phyloP scores from a whole-genome alignment of 2,797 vertebrate genomes.

The Salmo trutta region DNA sequence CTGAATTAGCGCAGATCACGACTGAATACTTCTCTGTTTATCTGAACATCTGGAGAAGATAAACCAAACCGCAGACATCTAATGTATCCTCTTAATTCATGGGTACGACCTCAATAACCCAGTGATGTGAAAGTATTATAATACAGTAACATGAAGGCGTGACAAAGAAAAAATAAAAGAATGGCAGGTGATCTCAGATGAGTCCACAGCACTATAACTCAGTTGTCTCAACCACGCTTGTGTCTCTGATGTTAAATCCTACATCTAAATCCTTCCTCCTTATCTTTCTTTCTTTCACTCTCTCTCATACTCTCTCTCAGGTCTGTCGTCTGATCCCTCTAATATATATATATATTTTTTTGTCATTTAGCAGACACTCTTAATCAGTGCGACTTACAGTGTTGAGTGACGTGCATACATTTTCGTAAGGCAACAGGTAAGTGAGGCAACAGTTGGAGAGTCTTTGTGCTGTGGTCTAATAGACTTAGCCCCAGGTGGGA shows the following conservation, averaged over 20 bases:
- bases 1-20: not conserved
- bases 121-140: not conserved
- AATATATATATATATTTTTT: not conserved
- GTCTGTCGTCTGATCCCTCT: not conserved
- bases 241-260: not conserved
- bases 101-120: too few species aligned
- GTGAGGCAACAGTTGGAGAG: not conserved
- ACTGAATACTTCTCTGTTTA: not conserved
- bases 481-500: not conserved
- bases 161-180: not conserved
- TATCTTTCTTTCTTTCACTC: not conserved
- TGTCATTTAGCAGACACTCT: too few species aligned
- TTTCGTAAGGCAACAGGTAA: not conserved
- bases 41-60: not conserved
- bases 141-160: not conserved
- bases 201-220: not conserved
- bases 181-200: not conserved
- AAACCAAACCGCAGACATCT: not conserved
- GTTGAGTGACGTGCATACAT: too few species aligned
- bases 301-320: not conserved
- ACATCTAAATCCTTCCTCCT: not conserved
- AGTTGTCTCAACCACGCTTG: not conserved
- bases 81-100: too few species aligned
- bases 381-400: too few species aligned
- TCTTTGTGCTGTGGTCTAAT: constrained; percentile 1